Conservation (phyloP, 2,797 vertebrate species). For the Propithecus perrieri region DNA sequence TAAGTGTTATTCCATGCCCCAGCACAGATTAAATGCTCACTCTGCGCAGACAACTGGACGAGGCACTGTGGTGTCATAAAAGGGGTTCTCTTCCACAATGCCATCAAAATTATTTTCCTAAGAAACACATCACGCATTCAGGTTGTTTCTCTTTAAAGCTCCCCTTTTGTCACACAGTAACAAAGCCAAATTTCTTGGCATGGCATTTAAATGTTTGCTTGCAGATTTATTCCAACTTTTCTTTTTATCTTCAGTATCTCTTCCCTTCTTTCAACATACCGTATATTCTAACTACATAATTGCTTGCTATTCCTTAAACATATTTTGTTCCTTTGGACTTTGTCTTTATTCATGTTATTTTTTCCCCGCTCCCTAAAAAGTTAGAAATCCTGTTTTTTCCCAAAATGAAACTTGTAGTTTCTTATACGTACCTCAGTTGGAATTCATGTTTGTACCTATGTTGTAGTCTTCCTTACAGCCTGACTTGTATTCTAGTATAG, state of each 20-base stretch:
- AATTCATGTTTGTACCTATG: background rate
- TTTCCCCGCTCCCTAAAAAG: background rate
- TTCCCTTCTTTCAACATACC: too few species aligned
- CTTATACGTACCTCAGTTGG: background rate
- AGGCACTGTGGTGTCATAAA: background rate
- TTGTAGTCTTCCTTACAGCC: background rate
- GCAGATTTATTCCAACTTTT: background rate
- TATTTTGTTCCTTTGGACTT: background rate
- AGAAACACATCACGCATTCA: background rate
- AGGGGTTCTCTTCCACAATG: too few species aligned
- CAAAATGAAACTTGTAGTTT: background rate
- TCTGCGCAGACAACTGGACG: background rate
- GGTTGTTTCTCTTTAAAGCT: background rate
- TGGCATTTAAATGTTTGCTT: background rate
- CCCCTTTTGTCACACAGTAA: background rate
- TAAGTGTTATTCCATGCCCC: background rate
- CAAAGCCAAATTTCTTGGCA: background rate
- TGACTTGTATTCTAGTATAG: background rate
- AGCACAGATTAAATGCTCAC: background rate
- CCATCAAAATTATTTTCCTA: background rate
- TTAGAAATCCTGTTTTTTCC: background rate
- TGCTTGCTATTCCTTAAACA: background rate
- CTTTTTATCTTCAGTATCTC: background rate
- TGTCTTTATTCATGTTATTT: background rate
- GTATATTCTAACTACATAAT: background rate